Conservation (phyloP, 2,113 vertebrate genomes). For the Jacana jacana region DNA sequence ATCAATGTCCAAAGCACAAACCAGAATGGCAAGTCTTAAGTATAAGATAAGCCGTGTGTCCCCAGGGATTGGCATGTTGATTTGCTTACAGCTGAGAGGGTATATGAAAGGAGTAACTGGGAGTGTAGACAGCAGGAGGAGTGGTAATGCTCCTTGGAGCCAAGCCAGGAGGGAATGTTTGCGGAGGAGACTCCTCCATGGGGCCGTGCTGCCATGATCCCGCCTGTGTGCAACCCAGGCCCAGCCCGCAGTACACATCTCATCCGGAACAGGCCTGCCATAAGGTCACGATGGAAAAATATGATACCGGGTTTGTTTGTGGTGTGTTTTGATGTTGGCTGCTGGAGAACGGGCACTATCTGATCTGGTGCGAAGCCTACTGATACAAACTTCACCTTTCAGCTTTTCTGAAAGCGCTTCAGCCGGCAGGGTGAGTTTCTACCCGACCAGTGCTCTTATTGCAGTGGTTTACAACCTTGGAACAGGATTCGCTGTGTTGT, state of each 20-base stretch:
- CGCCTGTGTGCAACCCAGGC: background rate
- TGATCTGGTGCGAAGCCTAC: background rate
- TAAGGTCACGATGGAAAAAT: background rate
- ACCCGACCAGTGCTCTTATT: background rate
- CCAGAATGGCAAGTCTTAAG: conserved; percentile 54
- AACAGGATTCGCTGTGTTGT: background rate
- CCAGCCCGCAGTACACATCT: background rate
- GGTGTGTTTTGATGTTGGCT: background rate
- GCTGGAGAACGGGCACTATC: background rate
- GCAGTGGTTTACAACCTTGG: background rate
- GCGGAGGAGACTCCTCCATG: background rate
- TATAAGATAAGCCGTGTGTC: conserved; percentile 50
- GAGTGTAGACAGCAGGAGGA: background rate
- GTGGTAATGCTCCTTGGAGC: conserved; percentile 15
- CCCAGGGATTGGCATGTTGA: conserved; percentile 59
- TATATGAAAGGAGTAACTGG: conserved; percentile 33
- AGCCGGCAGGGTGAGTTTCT: background rate
- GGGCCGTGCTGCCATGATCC: background rate
- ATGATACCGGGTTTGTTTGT: background rate
- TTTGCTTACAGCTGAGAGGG: conserved; percentile 60
- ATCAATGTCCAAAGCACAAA: conserved; percentile 61
- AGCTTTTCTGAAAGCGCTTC: background rate
- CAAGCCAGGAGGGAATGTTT: background rate
- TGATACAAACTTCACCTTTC: background rate
- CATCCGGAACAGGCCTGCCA: background rate